These are phyloP conservation scores for Diglossa brunneiventris DNA, from an alignment of 2,113 vertebrate genomes.

Conservation along the genomic window DNA sequence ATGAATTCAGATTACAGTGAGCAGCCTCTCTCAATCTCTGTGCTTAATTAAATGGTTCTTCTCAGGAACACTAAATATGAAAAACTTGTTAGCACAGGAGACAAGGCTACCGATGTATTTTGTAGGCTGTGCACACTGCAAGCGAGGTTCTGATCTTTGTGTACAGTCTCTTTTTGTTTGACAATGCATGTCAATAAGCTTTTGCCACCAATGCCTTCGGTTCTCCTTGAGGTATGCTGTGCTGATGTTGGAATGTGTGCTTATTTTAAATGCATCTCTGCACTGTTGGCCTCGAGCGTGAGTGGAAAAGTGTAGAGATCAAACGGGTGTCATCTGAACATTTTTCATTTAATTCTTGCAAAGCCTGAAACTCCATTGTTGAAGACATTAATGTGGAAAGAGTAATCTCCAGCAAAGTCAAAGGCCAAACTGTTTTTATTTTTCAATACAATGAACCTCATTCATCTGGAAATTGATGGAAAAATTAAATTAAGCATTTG, in stretches of 20 bases:
- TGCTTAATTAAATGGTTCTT: conserved; percentile 35
- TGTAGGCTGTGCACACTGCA: background rate
- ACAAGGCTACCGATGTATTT: background rate
- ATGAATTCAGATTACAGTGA: conserved; percentile 4
- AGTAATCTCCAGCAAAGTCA: conserved; percentile 26
- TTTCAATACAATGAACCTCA: conserved; percentile 35
- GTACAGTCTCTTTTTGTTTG: background rate
- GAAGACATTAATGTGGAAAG: conserved; percentile 10
- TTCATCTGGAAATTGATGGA: conserved; percentile 51
- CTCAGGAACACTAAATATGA: conserved; percentile 28
- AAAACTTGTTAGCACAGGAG: background rate
- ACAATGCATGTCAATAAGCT: background rate
- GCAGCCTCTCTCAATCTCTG: background rate
- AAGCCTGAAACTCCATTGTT: background rate
- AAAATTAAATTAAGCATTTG: conserved; percentile 55
- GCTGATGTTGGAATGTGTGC: background rate
- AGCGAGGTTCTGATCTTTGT: background rate
- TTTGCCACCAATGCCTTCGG: background rate
- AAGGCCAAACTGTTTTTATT: conserved; percentile 52
- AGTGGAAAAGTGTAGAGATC: background rate
- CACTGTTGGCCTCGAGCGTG: background rate
- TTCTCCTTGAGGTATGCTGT: background rate
- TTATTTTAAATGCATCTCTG: background rate
- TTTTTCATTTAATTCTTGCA: conserved; percentile 28
- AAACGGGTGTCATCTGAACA: background rate